phyloP scores from a whole-genome alignment of 1,140 invertebrate species.

The Megalopta genalis region DNA sequence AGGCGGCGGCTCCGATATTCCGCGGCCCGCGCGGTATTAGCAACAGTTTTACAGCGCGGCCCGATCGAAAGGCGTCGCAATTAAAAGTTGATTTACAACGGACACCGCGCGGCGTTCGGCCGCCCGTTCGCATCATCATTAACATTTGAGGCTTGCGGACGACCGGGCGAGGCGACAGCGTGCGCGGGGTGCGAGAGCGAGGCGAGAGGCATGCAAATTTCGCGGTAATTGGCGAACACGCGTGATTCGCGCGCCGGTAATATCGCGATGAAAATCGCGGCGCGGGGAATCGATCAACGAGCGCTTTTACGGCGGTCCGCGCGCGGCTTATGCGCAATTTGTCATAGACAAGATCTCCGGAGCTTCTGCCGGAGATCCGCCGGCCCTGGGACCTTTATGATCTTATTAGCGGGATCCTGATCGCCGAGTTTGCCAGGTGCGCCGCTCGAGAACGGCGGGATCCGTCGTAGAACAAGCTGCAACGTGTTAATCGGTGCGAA shows the following conservation, averaged over 20 bases:
- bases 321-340: constrained; percentile 19
- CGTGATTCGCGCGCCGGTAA: constrained; percentile 15
- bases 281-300: constrained; percentile 12
- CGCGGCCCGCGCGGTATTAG: background rate
- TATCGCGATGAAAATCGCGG: constrained; percentile 32
- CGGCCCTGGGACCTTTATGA: constrained; percentile 16
- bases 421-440: constrained; percentile 4
- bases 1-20: constrained; percentile 1
- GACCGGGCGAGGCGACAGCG: background rate
- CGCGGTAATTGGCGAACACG: constrained; percentile 42
- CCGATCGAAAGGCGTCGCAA: constrained; percentile 13
- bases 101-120: background rate
- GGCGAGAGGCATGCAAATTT: constrained; percentile 31
- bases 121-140: constrained; percentile 17
- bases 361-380: background rate
- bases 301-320: background rate
- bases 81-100: constrained; percentile 47
- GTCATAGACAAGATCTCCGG: constrained; percentile 37
- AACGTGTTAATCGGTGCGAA: constrained; percentile 2
- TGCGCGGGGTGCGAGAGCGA: no score
- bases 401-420: constrained; percentile 21
- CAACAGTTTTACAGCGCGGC: constrained; percentile 10
- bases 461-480: constrained; percentile 13
- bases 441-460: background rate
- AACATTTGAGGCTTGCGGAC: constrained; percentile 1